Evolutionary conservation across 2,113 vertebrate species (phyloP).

Genomic region (Suricata suricatta): DNA sequence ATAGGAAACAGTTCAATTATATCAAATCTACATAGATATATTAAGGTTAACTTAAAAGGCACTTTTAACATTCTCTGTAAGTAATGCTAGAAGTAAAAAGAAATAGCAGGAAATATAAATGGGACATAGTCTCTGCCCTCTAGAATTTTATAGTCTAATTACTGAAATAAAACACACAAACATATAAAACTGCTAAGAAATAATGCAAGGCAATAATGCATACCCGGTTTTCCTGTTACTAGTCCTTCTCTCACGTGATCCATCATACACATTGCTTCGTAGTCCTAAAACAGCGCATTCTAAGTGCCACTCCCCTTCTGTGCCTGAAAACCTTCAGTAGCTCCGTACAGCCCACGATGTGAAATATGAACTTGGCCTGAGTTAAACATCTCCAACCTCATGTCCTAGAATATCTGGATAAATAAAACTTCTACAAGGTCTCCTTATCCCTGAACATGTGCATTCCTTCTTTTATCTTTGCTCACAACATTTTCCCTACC

Average conservation of each 20-base stretch:
- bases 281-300: not conserved
- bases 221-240: not conserved
- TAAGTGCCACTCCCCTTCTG: not conserved
- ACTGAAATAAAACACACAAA: not conserved
- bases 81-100: not conserved
- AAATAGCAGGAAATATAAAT: not conserved
- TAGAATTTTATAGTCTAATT: slow-evolving; percentile 9
- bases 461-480: not conserved
- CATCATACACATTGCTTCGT: not conserved
- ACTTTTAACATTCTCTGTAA: not conserved
- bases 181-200: not conserved
- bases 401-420: not conserved
- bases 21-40: not conserved
- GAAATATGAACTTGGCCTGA: not conserved
- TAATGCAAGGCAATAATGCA: not conserved
- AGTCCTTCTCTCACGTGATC: not conserved
- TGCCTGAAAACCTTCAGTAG: slow-evolving; percentile 10
- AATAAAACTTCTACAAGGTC: not conserved
- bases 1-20: slow-evolving; percentile 7
- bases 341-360: not conserved
- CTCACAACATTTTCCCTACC: not conserved
- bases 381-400: not conserved
- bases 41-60: slow-evolving; percentile 3
- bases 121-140: not conserved
- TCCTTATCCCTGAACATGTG: not conserved